Base-by-base conservation (phyloP, 2,888 invertebrate genomes). In the Phaonia tiefii region DNA sequence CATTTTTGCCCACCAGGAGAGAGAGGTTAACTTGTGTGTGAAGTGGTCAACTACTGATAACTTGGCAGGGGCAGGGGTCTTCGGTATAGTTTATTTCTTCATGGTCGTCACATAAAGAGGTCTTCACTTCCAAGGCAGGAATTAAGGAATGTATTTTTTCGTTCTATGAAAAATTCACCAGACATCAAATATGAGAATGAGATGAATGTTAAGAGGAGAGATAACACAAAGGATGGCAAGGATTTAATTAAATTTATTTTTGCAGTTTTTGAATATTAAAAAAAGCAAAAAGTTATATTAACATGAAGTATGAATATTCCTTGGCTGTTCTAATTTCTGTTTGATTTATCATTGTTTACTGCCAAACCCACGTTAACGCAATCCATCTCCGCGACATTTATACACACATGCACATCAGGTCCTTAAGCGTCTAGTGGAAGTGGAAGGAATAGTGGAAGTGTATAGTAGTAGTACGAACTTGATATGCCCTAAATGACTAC, bases 41-140 rank as follows among this genome's bases (percentile, higher is more conserved):
- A 73, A 60, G 78, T 70, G 78, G 78, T 74, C 69, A 74, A 74
- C 63, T 17, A 54, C 54, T 39, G 63, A 79, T 79, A 74, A 65
- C 78, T 51, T 42, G 13, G n/a, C n/a, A n/a, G n/a, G n/a, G 42
- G 13, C 20, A 1, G 65, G 39, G 37, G 26, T 39, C 46, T 69
- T 39, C 8, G 15, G 11, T 51, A 22, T 8, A 31, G 20, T 26
- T 39, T 58, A 31, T 13, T 51, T 58, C 22, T 42, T 73, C 22
- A 15, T 69, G 69, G 73, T 69, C 69, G 63, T 15, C 42, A 42
- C 44, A 31, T 13, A 22, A 46, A 67, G 39, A 72, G 65, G 42
- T 31, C 22, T 51, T 22, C 51, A 65, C 4, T 11, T n/a, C 25
- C 13, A 46, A 39, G 25, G 46, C 31, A 37, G 54, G 70, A 76